Conservation (phyloP, 2,797 vertebrate genomes). For the Triplophysa bombifrons region DNA sequence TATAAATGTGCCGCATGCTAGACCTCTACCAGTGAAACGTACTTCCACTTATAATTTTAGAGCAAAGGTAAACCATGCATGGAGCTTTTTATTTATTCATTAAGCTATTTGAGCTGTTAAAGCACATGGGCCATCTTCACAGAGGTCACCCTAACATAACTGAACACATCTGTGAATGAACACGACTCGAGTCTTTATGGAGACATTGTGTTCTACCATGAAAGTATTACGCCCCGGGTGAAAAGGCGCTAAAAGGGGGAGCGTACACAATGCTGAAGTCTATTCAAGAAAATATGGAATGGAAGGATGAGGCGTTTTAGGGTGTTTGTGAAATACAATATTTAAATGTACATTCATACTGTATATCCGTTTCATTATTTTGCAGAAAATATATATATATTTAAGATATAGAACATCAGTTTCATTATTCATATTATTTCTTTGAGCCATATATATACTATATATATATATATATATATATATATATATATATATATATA, state of each 20-base stretch:
- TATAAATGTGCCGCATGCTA: constrained; percentile 53
- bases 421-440: background rate
- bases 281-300: constrained; percentile 65
- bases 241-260: constrained; percentile 72
- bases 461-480: too few relatives aligned
- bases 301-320: constrained; percentile 64
- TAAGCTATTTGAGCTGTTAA: constrained; percentile 57
- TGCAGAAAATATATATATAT: too few relatives aligned
- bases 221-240: constrained; percentile 69
- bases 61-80: constrained; percentile 42
- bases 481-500: too few relatives aligned
- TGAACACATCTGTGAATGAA: constrained; percentile 61
- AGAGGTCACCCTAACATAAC: constrained; percentile 54
- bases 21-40: constrained; percentile 45
- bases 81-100: constrained; percentile 69
- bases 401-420: too few relatives aligned
- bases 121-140: constrained; percentile 57
- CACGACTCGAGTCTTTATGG: constrained; percentile 47
- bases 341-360: background rate
- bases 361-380: background rate
- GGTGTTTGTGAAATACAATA: constrained; percentile 50
- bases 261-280: constrained; percentile 58
- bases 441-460: too few relatives aligned
- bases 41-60: constrained; percentile 53
- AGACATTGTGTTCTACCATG: constrained; percentile 61